These are phyloP conservation scores for Helicorthomorpha holstii DNA, from an alignment of 1,140 invertebrate genomes.

Conservation along the genomic window DNA sequence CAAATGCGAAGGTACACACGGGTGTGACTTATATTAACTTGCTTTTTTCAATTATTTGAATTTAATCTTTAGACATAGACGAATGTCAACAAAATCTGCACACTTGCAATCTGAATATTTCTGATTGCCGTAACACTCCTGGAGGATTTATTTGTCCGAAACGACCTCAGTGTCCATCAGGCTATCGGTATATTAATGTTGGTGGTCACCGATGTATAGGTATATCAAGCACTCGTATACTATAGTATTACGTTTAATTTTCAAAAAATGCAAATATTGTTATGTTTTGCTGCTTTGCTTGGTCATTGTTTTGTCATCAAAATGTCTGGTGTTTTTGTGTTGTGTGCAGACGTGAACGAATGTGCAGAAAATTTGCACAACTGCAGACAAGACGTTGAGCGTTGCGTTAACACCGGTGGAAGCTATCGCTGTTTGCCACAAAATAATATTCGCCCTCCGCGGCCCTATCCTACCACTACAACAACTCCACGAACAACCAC, in stretches of 20 bases:
- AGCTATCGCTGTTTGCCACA: conserved; percentile 19
- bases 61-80: conserved; percentile 39
- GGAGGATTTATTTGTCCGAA: conserved; percentile 38
- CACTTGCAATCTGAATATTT: conserved; percentile 39
- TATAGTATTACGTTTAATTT: no score
- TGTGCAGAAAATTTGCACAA: conserved; percentile 19
- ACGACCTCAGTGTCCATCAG: conserved; percentile 36
- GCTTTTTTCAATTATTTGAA: conserved; percentile 1
- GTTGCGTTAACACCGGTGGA: conserved; percentile 22
- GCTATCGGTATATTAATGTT: conserved; percentile 39
- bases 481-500: background rate
- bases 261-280: no score
- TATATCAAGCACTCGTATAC: no score
- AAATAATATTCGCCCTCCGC: background rate
- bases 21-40: no score
- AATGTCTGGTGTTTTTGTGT: background rate
- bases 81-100: conserved; percentile 41
- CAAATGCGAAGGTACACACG: conserved; percentile 21
- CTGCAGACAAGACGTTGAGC: conserved; percentile 16
- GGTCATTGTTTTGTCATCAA: background rate
- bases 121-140: conserved; percentile 49
- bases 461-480: no score
- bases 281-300: no score
- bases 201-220: no score
- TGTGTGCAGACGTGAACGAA: conserved; percentile 23